Conservation (phyloP, 2,113 vertebrate species). For the Choloepus hoffmanni region DNA sequence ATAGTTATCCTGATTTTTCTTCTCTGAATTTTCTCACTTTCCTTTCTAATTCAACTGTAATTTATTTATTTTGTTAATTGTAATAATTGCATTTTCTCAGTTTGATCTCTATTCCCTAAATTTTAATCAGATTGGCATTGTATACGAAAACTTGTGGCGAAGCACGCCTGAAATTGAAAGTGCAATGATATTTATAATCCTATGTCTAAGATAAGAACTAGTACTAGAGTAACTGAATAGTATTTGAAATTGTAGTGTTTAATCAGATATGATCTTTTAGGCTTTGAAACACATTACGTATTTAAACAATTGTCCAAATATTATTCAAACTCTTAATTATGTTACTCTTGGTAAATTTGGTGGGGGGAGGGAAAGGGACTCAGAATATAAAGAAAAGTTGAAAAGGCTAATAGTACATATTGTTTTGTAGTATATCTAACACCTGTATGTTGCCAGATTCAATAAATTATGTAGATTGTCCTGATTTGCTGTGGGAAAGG, state of each 20-base stretch:
- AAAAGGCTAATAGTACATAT: not conserved
- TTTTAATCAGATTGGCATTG: slow-evolving; percentile 35
- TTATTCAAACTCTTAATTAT: slow-evolving; percentile 73
- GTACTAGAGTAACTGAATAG: not conserved
- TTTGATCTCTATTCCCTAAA: slow-evolving; percentile 13
- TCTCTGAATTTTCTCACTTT: not conserved
- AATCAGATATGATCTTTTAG: slow-evolving; percentile 34
- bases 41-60: not conserved
- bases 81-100: not conserved
- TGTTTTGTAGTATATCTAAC: not conserved
- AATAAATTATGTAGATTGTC: not conserved
- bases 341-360: slow-evolving; percentile 51
- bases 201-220: slow-evolving; percentile 51
- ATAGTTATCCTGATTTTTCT: not conserved
- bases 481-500: not conserved
- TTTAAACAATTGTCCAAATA: slow-evolving; percentile 72
- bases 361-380: not conserved
- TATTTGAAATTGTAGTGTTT: slow-evolving; percentile 31
- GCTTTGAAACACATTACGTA: slow-evolving; percentile 56
- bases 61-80: not conserved
- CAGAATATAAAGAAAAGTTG: slow-evolving; percentile 48
- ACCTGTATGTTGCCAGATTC: not conserved
- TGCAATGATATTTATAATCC: not conserved
- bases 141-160: not conserved
- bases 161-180: slow-evolving; percentile 1